Percentiles rank a stretch among this genome's conserved stretches.
These are phyloP conservation scores for Drosophila yakuba DNA, from an alignment of 1,140 invertebrate species.

Conservation along the genomic window DNA sequence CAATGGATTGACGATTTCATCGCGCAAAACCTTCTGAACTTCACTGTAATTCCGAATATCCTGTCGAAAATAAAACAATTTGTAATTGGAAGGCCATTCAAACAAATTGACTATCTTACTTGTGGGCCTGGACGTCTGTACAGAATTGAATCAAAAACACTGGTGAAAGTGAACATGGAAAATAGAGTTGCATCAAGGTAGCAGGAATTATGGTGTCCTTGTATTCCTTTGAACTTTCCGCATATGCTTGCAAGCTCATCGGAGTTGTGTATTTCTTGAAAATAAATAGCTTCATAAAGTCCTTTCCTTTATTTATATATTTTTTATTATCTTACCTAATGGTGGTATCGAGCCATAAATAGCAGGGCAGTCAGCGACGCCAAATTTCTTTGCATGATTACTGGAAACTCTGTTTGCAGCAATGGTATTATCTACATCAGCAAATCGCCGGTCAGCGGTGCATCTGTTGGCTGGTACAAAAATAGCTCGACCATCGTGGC, in stretches of 20 bases:
- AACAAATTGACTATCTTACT: constrained; percentile 85
- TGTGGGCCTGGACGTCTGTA: constrained; percentile 89
- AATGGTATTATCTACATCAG: constrained; percentile 85
- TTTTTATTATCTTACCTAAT: constrained; percentile 85
- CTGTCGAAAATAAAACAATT: constrained; percentile 62
- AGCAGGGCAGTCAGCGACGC: constrained; percentile 89
- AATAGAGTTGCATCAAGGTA: constrained; percentile 98
- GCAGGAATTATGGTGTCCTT: constrained; percentile 99
- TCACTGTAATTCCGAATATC: constrained; percentile 94
- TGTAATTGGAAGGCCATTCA: not conserved
- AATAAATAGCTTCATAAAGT: not conserved
- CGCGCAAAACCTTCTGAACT: constrained; percentile 94
- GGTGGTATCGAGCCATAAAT: constrained; percentile 92
- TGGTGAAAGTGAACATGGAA: constrained; percentile 98
- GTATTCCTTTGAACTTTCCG: constrained; percentile 94
- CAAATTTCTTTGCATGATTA: constrained; percentile 68
- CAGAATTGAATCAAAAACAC: constrained; percentile 95
- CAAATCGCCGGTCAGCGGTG: constrained; percentile 91
- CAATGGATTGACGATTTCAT: constrained; percentile 98
- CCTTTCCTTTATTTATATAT: no score
- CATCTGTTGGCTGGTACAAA: constrained; percentile 92
- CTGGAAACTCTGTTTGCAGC: constrained; percentile 28
- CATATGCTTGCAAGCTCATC: constrained; percentile 89
- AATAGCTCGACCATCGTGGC: constrained; percentile 87
- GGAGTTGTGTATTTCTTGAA: constrained; percentile 77